Evolutionary conservation across 2,888 invertebrate genomes (phyloP), one percentile per base, ranked within the genome.

Genomic region (Cabera pusaria): DNA sequence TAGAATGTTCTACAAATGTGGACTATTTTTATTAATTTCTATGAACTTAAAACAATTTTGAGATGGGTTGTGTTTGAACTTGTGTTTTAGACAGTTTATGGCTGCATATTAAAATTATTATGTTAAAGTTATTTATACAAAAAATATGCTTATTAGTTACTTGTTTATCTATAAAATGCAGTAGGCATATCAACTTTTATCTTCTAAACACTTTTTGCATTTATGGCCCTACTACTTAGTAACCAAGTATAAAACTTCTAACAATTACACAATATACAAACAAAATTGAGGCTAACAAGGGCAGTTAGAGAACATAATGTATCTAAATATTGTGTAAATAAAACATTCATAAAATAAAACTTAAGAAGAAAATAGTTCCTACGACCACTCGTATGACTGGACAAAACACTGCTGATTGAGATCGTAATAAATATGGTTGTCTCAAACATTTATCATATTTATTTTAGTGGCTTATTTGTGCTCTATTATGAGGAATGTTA

Each of bases 381-480:
- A 25, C 24, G 39, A 52, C 11, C 3, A 22, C 3, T 11, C 18
- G 18, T 10, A 26, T 56, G 53, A 44, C 39, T 31, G 55, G 52
- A 55, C 59, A 61, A 60, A 23, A 10, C 5, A 11, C 37, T 17
- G 16, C 16, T 36, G 24, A 58, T 63, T 68, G 75, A 77, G 76
- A 76, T 74, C 76, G 72, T 48, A 47, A 56, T 59, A 60, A 63
- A 64, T 61, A 59, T 48, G 43, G 27, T 41, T 21, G 8, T 36
- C 17, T 26, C 52, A 50, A 50, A 44, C 45, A 51, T 39, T 33
- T 36, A 40, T 49, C 37, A 37, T 42, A 51, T 32, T 51, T 32
- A 40, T 24, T 33, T 24, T 44, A 53, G 26, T 40, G 33, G 16
- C 20, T 31, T 16, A 43, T 52, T 49, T 32, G 44, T 59, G 45